phyloP scores from a whole-genome alignment of 2,888 invertebrate species.

The Diadromus collaris region DNA sequence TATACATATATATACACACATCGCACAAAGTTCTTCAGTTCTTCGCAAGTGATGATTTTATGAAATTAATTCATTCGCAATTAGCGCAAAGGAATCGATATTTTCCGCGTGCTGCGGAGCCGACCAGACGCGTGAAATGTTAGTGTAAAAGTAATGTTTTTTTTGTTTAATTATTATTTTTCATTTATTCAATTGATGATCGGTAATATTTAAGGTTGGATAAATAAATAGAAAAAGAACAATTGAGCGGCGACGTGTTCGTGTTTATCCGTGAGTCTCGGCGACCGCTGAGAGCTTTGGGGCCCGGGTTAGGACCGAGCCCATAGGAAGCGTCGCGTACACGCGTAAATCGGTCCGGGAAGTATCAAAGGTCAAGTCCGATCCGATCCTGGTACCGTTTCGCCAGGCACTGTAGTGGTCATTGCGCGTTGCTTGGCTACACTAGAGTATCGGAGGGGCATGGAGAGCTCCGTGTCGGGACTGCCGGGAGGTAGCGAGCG shows the following conservation, averaged over 20 bases:
- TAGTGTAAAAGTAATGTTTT: too few relatives aligned
- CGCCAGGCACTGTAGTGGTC: conserved; percentile 75
- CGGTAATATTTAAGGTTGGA: background rate
- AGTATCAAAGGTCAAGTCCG: conserved; percentile 66
- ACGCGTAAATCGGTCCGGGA: conserved; percentile 27
- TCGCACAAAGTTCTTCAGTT: too few relatives aligned
- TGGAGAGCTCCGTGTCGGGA: background rate
- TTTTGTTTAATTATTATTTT: background rate
- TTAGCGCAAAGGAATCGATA: too few relatives aligned
- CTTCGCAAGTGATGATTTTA: too few relatives aligned
- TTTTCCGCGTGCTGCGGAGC: too few relatives aligned
- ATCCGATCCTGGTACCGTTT: conserved; percentile 68
- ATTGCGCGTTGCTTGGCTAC: conserved; percentile 78
- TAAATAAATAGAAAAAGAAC: conserved; percentile 27
- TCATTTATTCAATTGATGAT: background rate
- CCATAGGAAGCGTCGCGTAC: conserved; percentile 11
- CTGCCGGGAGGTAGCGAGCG: conserved; percentile 24
- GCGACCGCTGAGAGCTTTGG: conserved; percentile 8
- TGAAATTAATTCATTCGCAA: too few relatives aligned
- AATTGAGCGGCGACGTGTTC: background rate
- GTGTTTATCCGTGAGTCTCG: background rate
- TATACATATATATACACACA: background rate
- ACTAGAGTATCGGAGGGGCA: conserved; percentile 44
- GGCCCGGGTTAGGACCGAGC: background rate
- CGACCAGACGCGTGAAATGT: too few relatives aligned